Conservation (phyloP, 2,888 invertebrate species). For the Eustalomyia histrio region DNA sequence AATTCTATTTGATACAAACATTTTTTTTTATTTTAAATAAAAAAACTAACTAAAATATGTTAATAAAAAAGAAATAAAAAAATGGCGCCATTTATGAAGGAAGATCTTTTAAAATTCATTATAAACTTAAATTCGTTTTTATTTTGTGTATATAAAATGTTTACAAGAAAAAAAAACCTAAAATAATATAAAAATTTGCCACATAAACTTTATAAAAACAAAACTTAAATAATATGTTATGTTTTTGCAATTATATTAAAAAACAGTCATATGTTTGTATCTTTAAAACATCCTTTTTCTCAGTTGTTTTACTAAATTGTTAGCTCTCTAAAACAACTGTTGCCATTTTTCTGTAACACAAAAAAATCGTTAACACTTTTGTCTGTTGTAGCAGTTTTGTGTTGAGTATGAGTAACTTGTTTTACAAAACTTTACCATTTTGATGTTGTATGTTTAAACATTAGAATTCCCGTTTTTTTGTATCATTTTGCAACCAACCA, state of each 20-base stretch:
- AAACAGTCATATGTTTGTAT: conserved; percentile 6
- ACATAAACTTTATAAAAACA: neutral
- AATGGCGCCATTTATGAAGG: conserved; percentile 48
- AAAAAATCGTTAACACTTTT: conserved; percentile 27
- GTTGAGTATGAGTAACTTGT: conserved; percentile 19
- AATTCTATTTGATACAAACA: neutral
- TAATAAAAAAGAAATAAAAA: conserved; percentile 11
- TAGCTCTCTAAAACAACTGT: conserved; percentile 40
- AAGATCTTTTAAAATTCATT: conserved; percentile 31
- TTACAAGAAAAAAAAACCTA: neutral
- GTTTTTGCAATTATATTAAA: conserved; percentile 22
- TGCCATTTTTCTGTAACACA: conserved; percentile 16
- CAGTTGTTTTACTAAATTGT: conserved; percentile 13
- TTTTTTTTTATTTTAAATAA: neutral
- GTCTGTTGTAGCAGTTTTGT: neutral
- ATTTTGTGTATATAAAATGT: neutral
- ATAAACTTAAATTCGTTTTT: conserved; percentile 5
- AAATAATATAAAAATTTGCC: conserved; percentile 11
- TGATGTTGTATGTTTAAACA: conserved; percentile 27
- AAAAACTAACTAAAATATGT: neutral
- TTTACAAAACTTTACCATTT: conserved; percentile 28
- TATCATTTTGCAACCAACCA: conserved; percentile 21
- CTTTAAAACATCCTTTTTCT: conserved; percentile 9
- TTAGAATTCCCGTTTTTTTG: conserved; percentile 25
- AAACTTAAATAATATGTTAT: conserved; percentile 7